These are phyloP conservation scores for Alces alces DNA, from an alignment of 2,113 vertebrate species.

Conservation along the genomic window DNA sequence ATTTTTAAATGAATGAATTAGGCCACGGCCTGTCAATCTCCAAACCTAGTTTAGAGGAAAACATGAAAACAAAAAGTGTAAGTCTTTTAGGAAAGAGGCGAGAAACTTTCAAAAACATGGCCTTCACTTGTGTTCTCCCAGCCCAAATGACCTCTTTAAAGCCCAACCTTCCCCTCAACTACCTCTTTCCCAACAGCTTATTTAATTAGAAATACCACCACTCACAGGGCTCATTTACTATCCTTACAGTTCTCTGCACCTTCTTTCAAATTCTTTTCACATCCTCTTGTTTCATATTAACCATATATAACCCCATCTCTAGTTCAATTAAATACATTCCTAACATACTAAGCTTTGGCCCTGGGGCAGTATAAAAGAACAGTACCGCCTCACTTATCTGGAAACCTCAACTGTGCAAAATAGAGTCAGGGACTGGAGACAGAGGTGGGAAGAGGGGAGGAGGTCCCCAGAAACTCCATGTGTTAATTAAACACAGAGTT, in stretches of 20 bases:
- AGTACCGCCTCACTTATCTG: background rate
- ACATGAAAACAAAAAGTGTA: background rate
- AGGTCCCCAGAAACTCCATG: background rate
- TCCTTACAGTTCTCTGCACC: background rate
- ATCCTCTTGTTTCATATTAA: background rate
- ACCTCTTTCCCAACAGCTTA: background rate
- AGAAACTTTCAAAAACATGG: background rate
- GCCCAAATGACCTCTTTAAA: background rate
- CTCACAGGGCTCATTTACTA: background rate
- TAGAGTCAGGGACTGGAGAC: background rate
- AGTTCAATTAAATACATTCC: background rate
- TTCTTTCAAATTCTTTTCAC: background rate
- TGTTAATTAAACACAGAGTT: background rate
- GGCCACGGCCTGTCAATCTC: conserved; percentile 91
- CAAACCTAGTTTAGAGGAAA: conserved; percentile 86
- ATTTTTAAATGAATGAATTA: conserved; percentile 95
- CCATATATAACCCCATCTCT: background rate
- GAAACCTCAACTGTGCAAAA: background rate
- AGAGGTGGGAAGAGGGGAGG: background rate
- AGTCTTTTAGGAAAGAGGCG: background rate
- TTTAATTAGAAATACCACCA: background rate
- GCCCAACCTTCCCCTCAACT: background rate
- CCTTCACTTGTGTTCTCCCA: background rate
- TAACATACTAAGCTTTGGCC: background rate
- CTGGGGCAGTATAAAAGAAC: background rate